Conservation (phyloP, 2,113 vertebrate genomes). For the Lipophrys pholis region DNA sequence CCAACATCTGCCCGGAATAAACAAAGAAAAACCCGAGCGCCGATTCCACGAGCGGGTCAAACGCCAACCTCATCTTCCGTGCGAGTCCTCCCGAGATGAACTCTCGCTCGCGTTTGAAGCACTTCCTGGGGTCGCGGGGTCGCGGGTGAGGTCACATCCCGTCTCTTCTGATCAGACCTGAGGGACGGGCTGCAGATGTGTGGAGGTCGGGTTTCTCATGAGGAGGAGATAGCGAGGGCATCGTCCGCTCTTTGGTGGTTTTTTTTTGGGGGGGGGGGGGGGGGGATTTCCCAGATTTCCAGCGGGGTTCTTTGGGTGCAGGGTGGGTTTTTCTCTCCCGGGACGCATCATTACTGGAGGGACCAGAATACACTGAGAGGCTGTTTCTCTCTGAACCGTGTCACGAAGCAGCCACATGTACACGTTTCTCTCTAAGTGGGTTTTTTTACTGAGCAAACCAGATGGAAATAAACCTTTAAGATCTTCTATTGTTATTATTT, state of each 20-base stretch:
- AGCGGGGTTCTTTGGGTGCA: slow-evolving; percentile 55
- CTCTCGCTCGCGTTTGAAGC: slow-evolving; percentile 74
- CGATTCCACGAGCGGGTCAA: slow-evolving; percentile 47
- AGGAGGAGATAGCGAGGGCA: slow-evolving; percentile 57
- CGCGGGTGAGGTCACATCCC: slow-evolving; percentile 84
- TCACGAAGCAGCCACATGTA: slow-evolving; percentile 65
- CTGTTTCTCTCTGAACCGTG: slow-evolving; percentile 50
- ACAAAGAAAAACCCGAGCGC: slow-evolving; percentile 49
- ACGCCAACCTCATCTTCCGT: slow-evolving; percentile 52
- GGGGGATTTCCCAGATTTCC: slow-evolving; percentile 75
- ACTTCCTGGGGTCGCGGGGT: slow-evolving; percentile 75
- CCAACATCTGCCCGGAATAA: slow-evolving; percentile 45
- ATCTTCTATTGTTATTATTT: too few relatives aligned
- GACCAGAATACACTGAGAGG: slow-evolving; percentile 60
- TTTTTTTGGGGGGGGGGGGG: too few relatives aligned
- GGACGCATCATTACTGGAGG: slow-evolving; percentile 58
- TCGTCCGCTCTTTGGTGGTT: slow-evolving; percentile 38
- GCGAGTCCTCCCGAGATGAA: slow-evolving; percentile 64
- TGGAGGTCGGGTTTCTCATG: slow-evolving; percentile 62
- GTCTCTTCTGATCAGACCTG: slow-evolving; percentile 77
- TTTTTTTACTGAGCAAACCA: too few relatives aligned
- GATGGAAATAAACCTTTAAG: too few relatives aligned
- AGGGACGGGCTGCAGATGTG: slow-evolving; percentile 79
- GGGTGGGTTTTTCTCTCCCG: slow-evolving; percentile 55
- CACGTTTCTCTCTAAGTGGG: neutral